A percentile compares a stretch with the other conserved stretches of the same genome.
phyloP scores from a whole-genome alignment of 2,888 invertebrate genomes.

The Venusia cambrica region DNA sequence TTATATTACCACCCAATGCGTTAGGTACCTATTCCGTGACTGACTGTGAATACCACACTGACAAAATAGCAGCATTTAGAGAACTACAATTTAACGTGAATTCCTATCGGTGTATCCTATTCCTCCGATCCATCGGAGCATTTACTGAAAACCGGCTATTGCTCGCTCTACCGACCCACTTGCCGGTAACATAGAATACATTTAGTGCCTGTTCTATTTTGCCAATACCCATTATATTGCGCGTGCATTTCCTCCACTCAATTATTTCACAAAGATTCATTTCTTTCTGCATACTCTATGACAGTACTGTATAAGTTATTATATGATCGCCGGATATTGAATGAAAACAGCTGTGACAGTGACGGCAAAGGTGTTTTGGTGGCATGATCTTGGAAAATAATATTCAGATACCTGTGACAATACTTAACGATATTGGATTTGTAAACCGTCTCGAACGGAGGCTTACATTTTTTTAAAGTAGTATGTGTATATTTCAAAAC shows the following conservation, averaged over 20 bases:
- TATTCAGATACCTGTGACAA: conserved; percentile 11
- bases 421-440: no score
- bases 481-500: no score
- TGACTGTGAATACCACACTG: conserved; percentile 19
- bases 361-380: conserved; percentile 9
- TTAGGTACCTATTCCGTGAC: no score
- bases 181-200: conserved; percentile 40
- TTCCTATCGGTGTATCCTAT: conserved; percentile 43
- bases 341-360: conserved; percentile 30
- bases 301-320: conserved; percentile 23
- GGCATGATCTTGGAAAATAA: conserved; percentile 7
- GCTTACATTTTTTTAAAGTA: no score
- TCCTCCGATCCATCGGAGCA: conserved; percentile 56
- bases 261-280: conserved; percentile 3
- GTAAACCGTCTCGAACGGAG: no score
- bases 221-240: no score
- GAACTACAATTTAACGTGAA: conserved; percentile 52
- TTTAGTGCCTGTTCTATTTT: no score
- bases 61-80: conserved; percentile 35
- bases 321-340: conserved; percentile 60
- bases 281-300: neutral
- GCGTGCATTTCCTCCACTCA: no score
- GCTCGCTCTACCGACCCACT: conserved; percentile 48
- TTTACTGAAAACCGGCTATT: conserved; percentile 63
- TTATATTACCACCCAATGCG: no score